These are phyloP conservation scores for Bombus affinis DNA, from an alignment of 1,140 invertebrate species.

Conservation along the genomic window DNA sequence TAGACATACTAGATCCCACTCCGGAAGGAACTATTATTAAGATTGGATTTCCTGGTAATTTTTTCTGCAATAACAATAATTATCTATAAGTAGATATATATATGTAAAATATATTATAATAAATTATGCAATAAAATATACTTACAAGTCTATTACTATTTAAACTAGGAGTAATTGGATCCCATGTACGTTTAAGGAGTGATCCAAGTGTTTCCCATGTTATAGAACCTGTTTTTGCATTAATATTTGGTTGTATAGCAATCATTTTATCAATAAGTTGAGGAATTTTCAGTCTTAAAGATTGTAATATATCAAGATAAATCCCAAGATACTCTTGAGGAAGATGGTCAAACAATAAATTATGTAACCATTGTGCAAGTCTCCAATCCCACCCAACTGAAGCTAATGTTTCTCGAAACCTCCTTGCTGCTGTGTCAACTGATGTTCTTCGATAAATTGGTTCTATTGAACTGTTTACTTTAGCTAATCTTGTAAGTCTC, in stretches of 20 bases:
- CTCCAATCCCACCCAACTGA: slow-evolving; percentile 87
- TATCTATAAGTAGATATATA: not conserved
- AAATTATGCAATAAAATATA: slow-evolving; percentile 25
- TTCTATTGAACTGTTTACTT: slow-evolving; percentile 83
- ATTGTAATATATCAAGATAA: slow-evolving; percentile 92
- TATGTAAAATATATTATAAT: not conserved
- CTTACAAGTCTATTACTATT: slow-evolving; percentile 84
- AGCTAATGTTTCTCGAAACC: slow-evolving; percentile 87
- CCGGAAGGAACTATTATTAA: slow-evolving; percentile 87
- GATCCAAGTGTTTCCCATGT: slow-evolving; percentile 85
- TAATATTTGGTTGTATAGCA: slow-evolving; percentile 80
- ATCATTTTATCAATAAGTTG: slow-evolving; percentile 91
- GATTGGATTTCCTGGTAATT: slow-evolving; percentile 88
- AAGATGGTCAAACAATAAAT: slow-evolving; percentile 88
- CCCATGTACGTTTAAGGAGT: slow-evolving; percentile 90
- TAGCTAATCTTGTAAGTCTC: slow-evolving; percentile 86
- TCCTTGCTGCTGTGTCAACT: slow-evolving; percentile 88
- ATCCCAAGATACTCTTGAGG: slow-evolving; percentile 87
- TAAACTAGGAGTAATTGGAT: slow-evolving; percentile 85
- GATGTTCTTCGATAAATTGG: slow-evolving; percentile 87
- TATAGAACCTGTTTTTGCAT: slow-evolving; percentile 77
- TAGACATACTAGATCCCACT: slow-evolving; percentile 79
- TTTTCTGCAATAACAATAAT: slow-evolving; percentile 83
- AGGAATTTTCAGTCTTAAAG: slow-evolving; percentile 89
- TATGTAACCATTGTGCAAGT: slow-evolving; percentile 91